Conservation (phyloP, 2,113 vertebrate genomes). For the Pygoscelis adeliae region DNA sequence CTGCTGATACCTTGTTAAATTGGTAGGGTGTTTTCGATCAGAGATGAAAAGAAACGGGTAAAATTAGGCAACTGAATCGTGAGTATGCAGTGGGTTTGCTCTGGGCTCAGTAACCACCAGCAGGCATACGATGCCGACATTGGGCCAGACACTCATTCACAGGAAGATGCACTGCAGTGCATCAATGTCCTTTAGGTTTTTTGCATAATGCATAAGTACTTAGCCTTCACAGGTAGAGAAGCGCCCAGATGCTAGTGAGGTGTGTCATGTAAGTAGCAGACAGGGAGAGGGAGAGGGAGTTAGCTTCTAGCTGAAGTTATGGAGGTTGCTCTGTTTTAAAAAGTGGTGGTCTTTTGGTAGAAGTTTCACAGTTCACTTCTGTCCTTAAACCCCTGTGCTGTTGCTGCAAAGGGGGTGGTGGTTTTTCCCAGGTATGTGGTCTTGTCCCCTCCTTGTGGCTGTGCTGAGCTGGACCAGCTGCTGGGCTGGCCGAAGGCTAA, state of each 20-base stretch:
- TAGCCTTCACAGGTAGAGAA: neutral
- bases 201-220: neutral
- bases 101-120: neutral
- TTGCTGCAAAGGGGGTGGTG: neutral
- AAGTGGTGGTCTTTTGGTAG: neutral
- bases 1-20: neutral
- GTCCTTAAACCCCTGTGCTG: neutral
- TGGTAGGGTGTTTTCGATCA: neutral
- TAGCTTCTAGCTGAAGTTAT: neutral
- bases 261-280: neutral
- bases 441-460: neutral
- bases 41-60: neutral
- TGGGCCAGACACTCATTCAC: neutral
- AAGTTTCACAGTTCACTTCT: neutral
- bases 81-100: fast-evolving
- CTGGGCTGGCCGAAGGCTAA: neutral
- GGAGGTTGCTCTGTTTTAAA: neutral
- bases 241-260: neutral
- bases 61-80: neutral
- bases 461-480: neutral
- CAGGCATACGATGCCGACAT: fast-evolving
- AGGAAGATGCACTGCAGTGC: neutral
- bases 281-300: neutral
- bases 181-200: neutral
- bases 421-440: neutral